Evolutionary conservation across 2,797 vertebrate genomes (phyloP).

Genomic region (Paramormyrops hopkinsi): DNA sequence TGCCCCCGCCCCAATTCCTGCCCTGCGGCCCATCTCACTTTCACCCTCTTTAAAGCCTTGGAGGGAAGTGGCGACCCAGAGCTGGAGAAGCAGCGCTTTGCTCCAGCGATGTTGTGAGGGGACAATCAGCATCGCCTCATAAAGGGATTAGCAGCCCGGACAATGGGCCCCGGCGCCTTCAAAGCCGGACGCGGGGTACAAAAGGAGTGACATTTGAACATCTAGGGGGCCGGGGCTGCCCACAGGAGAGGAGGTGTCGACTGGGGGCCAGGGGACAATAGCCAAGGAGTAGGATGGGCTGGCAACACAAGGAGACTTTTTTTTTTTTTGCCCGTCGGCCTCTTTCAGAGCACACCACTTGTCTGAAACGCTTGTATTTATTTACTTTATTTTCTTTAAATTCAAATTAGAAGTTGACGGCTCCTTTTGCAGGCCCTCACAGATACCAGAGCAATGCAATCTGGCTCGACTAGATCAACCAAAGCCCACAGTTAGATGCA

Average conservation of each 20-base stretch:
- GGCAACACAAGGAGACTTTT: conserved; percentile 40
- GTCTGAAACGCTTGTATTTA: conserved; percentile 52
- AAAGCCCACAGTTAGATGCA: not conserved
- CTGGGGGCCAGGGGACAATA: conserved; percentile 48
- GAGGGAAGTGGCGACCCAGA: not conserved
- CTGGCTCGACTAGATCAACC: not conserved
- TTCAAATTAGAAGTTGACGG: conserved; percentile 52
- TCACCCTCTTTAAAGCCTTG: conserved; percentile 4
- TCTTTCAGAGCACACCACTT: conserved; percentile 45
- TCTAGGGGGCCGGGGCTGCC: conserved; percentile 46
- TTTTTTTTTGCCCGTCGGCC: conserved; percentile 26
- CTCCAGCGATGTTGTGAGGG: conserved; percentile 38
- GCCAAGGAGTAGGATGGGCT: conserved; percentile 38
- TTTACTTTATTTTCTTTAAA: conserved; percentile 44
- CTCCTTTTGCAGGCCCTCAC: conserved; percentile 44
- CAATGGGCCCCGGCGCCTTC: conserved; percentile 45
- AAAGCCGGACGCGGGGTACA: conserved; percentile 37
- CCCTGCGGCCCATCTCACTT: not conserved
- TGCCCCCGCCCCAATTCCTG: not conserved
- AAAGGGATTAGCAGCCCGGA: conserved; percentile 43
- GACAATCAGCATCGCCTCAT: conserved; percentile 43
- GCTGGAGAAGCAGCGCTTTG: conserved; percentile 23
- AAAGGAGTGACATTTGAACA: conserved; percentile 54
- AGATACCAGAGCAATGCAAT: not conserved
- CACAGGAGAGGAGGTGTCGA: conserved; percentile 32